Base-by-base conservation (phyloP, 2,113 vertebrate species). In the Channa maculata region DNA sequence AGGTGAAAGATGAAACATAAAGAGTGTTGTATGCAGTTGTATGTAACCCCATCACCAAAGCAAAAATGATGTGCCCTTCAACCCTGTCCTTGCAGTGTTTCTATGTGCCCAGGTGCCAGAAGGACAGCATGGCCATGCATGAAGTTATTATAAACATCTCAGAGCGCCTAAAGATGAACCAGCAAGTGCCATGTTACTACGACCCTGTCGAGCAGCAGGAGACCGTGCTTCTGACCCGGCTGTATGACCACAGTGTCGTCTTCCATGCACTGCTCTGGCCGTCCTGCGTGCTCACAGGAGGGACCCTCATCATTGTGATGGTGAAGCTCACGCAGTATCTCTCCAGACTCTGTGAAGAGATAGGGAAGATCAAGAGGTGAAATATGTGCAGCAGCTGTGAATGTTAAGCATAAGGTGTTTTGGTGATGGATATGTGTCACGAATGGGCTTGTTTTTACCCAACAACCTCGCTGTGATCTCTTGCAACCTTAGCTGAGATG, bases 261-360 rank as follows among this genome's bases (percentile, higher is more conserved):
- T 95, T 97, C 89, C 95, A 95, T 79, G 95, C 96, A 0, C 93
- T 98, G 80, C 95, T 98, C 85, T 99, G 96, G 97, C 96, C 97
- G 50, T 97, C 96, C 0, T 98, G 96, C 83, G 95, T 95, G 94
- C 95, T 98, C 88, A 83, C 91, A 0, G 96, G 95, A 0, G 97
- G 97, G 0, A 86, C 95, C 2, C 94, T 93, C 50, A 97, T 99
- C 24, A 94, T 99, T 0, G 85, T 96, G 13, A 96, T 99, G 97
- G 97, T 98, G 55, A 98, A 97, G 88, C 94, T 99, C 88, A 97
- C 96, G 12, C 96, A 98, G 15, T 97, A 98, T 88, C 96, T 98
- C 77, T 97, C 97, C 71, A 93, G 97, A 52, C 94, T 98, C 80
- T 96, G 95, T 1, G 97, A 98, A 72, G 95, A 96, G 65, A 95